Conservation (phyloP, 2,797 vertebrate genomes). For the Hozukius guyotensis region DNA sequence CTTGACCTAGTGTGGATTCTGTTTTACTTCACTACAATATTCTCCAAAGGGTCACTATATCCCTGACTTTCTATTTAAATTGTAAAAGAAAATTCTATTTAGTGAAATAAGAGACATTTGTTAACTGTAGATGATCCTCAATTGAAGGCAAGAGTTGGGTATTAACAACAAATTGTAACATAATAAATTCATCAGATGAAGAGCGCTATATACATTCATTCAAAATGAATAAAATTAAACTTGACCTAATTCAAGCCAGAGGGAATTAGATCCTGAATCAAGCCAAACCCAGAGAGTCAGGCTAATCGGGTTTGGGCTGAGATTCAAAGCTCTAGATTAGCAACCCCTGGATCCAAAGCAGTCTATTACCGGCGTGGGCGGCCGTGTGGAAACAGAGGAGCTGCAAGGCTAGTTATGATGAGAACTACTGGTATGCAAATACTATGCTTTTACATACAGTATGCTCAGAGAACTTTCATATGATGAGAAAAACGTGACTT, state of each 20-base stretch:
- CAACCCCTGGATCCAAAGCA: slow-evolving; percentile 33
- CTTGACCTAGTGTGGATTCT: neutral
- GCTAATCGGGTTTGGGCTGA: slow-evolving; percentile 49
- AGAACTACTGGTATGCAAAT: slow-evolving; percentile 3
- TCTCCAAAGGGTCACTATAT: slow-evolving; percentile 1
- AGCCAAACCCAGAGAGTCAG: slow-evolving; percentile 38
- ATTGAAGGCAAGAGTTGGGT: neutral
- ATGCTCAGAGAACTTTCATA: neutral
- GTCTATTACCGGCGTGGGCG: slow-evolving; percentile 32
- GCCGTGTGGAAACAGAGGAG: slow-evolving; percentile 26
- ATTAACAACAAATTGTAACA: neutral
- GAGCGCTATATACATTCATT: neutral
- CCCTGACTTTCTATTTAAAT: neutral
- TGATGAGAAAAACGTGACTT: neutral
- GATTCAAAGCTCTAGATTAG: slow-evolving; percentile 52
- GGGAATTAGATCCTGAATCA: slow-evolving; percentile 41
- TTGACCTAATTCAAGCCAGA: slow-evolving; percentile 37
- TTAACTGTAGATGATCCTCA: neutral
- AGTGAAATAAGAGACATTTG: neutral
- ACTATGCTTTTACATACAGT: neutral
- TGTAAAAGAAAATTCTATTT: neutral
- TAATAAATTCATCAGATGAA: neutral
- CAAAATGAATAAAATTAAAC: slow-evolving; percentile 43
- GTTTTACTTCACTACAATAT: neutral
- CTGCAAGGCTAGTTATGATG: slow-evolving; percentile 13